phyloP scores from a whole-genome alignment of 2,113 vertebrate genomes.

The Antechinus stuartii region DNA sequence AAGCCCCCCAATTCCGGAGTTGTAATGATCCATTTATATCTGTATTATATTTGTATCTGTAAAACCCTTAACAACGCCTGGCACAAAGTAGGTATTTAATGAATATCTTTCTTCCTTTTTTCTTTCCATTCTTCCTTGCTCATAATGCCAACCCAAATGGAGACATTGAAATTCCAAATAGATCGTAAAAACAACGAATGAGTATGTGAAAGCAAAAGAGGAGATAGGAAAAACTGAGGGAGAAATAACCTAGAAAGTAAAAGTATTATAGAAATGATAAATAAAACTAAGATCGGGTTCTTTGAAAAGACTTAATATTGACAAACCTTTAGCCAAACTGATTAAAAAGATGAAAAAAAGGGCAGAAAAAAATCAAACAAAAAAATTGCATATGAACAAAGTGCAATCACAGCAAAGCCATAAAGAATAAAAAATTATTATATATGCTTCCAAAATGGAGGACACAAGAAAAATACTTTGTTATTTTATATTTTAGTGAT shows the following conservation, averaged over 20 bases:
- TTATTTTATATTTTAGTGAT: too few species aligned
- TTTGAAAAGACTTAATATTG: background rate
- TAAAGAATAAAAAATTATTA: background rate
- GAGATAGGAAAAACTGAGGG: background rate
- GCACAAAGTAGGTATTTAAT: background rate
- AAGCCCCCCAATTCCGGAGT: background rate
- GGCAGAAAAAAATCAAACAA: background rate
- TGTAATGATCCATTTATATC: background rate
- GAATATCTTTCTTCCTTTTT: background rate
- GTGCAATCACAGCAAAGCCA: background rate
- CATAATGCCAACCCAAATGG: background rate
- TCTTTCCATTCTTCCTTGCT: background rate
- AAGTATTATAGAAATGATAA: background rate
- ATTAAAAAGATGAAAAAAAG: background rate
- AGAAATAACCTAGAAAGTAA: background rate
- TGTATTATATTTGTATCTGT: background rate
- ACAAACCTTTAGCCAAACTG: background rate
- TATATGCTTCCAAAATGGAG: background rate
- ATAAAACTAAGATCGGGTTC: background rate
- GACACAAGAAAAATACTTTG: background rate
- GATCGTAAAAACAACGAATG: background rate
- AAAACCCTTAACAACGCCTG: background rate
- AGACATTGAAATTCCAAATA: background rate
- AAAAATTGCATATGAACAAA: background rate
- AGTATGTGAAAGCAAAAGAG: background rate